Base-by-base conservation (phyloP, 2,797 vertebrate genomes). In the Falco novaeseelandiae region DNA sequence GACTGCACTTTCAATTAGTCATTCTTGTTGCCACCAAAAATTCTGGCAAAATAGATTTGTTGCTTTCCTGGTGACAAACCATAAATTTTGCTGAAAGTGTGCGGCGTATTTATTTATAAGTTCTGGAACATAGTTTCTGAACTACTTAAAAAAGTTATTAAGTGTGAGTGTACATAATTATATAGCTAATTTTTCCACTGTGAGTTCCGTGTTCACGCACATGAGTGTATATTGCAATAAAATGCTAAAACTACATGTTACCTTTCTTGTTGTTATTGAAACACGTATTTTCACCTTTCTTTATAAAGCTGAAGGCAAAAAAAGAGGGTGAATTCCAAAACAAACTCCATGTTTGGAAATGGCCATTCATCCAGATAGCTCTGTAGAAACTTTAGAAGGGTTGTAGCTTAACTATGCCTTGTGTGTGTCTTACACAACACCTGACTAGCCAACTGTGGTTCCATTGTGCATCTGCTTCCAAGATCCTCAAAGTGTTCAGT, bases 351-450 rank as follows among this genome's bases (percentile, higher is more conserved):
- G 19, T 67, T 61, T 34, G 10, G 17, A 88, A 85, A 66, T 9
- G 4, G 6, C 11, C 7, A 10, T 83, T 92, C 29, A 52, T 26
- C 22, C 30, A n/a, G 23, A 12, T 6, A 71, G 17, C 12, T 91
- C 65, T 40, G 21, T 19, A 92, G 36, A 74, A 65, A 72, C 9
- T 29, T 61, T 14, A 40, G 25, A 26, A 25, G 23, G 18, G 34
- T 18, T 61, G 17, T 6, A 26, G 8, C 3, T 82, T 81, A 44
- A 48, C 30, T 36, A 12, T 11, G 4, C 42, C 27, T 42, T 30
- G 12, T 1, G 1, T 16, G 7, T 9, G 8, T 49, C 42, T 83
- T 83, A 12, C 19, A 58, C 0, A 1, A 71, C 21, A 18, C 21
- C 9, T 46, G 32, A n/a, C 9, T 16, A 71, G 18, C 19, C 30